Evolutionary conservation across 1,140 invertebrate genomes (phyloP).

Genomic region (Caerostris extrusa): DNA sequence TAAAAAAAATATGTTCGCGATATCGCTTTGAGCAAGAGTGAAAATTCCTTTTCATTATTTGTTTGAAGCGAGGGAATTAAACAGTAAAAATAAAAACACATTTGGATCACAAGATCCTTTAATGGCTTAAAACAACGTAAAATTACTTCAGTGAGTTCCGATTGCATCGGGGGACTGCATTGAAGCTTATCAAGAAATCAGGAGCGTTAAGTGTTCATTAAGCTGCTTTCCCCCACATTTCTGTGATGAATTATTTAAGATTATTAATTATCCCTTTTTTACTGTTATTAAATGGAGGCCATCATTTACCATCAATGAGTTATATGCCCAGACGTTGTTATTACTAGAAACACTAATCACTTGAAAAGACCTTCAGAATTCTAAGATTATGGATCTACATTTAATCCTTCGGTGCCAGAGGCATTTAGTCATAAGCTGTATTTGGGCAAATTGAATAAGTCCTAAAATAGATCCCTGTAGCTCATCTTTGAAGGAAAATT

Average conservation of each 20-base stretch:
- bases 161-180: slow-evolving; percentile 23
- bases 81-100: slow-evolving; percentile 39
- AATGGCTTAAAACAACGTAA: slow-evolving; percentile 61
- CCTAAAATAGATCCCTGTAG: no score
- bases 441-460: no score
- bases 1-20: no score
- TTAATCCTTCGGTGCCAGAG: no score
- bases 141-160: slow-evolving; percentile 10
- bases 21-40: no score
- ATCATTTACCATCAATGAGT: no score
- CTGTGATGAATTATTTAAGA: slow-evolving; percentile 8
- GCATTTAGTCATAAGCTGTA: no score
- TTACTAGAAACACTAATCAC: no score
- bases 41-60: slow-evolving; percentile 10
- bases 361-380: no score
- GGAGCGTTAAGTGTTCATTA: slow-evolving; percentile 40
- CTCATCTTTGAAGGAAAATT: no score
- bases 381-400: no score
- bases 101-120: background rate
- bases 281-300: background rate
- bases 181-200: slow-evolving; percentile 18
- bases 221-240: background rate
- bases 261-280: background rate
- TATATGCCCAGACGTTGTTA: no score
- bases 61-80: background rate